Percentiles rank a stretch among this genome's conserved stretches.
Conservation (phyloP, 1,140 invertebrate species). For the Thalassaphorura encarpata region DNA sequence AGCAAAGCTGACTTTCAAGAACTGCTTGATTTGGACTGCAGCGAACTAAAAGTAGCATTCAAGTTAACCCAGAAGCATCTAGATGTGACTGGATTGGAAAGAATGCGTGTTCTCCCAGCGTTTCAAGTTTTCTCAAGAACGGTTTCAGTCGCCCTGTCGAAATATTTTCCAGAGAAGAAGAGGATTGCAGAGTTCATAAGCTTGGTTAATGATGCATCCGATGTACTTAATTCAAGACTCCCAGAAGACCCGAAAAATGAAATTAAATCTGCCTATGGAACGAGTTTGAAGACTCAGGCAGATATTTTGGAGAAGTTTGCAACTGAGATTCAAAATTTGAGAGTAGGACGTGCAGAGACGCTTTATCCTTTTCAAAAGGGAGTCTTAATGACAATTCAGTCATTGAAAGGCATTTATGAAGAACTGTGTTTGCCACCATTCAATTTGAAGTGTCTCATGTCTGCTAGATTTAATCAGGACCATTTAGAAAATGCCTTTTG, state of each 20-base stretch:
- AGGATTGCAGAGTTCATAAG: not conserved
- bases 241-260: not conserved
- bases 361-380: not conserved
- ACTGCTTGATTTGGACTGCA: conserved; percentile 17
- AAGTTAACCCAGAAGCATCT: conserved; percentile 2
- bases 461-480: too few species aligned
- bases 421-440: too few species aligned
- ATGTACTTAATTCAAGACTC: not conserved
- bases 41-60: conserved; percentile 2
- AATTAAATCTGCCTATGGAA: not conserved
- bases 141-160: not conserved
- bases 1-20: too few species aligned
- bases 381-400: too few species aligned
- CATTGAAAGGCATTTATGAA: too few species aligned
- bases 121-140: not conserved
- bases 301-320: not conserved
- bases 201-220: not conserved
- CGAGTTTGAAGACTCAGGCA: not conserved
- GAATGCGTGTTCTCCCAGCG: not conserved
- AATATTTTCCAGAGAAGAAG: not conserved
- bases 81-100: conserved; percentile 4
- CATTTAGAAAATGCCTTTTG: too few species aligned
- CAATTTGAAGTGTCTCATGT: too few species aligned
- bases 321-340: not conserved
- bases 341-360: not conserved